Conservation (phyloP, 1,140 invertebrate genomes). For the Cyphomyrmex costatus region DNA sequence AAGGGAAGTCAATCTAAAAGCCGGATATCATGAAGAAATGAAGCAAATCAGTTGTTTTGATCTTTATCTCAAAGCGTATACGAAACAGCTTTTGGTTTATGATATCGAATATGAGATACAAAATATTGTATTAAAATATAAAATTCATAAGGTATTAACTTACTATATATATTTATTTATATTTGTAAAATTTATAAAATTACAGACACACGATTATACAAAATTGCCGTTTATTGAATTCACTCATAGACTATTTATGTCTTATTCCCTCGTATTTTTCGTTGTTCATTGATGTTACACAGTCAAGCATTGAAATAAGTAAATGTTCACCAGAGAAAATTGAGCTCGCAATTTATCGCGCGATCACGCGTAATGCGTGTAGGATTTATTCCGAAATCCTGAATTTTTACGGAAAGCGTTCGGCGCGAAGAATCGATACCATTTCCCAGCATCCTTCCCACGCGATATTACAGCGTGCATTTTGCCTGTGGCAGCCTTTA, state of each 20-base stretch:
- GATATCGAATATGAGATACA: neutral
- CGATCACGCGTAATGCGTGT: conserved; percentile 43
- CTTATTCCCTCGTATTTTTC: neutral
- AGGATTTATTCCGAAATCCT: conserved; percentile 42
- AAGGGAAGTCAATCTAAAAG: conserved; percentile 27
- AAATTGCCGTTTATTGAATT: conserved; percentile 5
- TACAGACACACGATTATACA: neutral
- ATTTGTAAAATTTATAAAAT: conserved; percentile 9
- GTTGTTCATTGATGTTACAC: neutral
- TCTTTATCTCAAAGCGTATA: conserved; percentile 13
- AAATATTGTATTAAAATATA: neutral
- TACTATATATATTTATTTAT: neutral
- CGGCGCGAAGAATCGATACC: conserved; percentile 38
- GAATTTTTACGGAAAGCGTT: conserved; percentile 43
- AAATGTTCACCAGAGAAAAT: conserved; percentile 34
- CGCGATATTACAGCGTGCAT: conserved; percentile 37
- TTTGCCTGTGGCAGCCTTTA: conserved; percentile 50
- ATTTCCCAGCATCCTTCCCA: conserved; percentile 26
- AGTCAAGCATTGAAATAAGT: conserved; percentile 16
- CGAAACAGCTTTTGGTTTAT: conserved; percentile 1
- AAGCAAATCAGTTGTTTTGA: conserved; percentile 22
- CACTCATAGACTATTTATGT: neutral
- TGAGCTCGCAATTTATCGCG: conserved; percentile 42
- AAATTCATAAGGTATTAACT: neutral
- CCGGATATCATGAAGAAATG: neutral